Percentiles rank a stretch among this genome's conserved stretches.
These are phyloP conservation scores for Tipula unca DNA, from an alignment of 2,888 invertebrate genomes.

Conservation along the genomic window DNA sequence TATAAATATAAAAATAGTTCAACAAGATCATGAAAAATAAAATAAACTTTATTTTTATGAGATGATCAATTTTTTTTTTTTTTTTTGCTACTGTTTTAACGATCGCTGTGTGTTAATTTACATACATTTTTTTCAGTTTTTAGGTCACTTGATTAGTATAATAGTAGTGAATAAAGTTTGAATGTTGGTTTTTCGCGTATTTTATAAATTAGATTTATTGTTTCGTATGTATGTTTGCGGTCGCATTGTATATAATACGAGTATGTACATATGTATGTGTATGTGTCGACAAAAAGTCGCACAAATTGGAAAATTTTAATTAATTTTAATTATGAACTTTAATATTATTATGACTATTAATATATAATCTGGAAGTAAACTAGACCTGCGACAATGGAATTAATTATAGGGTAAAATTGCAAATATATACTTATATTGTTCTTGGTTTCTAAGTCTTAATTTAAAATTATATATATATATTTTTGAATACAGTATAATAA, in stretches of 20 bases:
- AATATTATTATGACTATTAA: neutral
- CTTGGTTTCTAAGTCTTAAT: neutral
- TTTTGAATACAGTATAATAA: neutral
- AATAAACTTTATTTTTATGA: constrained; percentile 8
- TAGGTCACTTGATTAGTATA: neutral
- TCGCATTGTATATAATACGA: neutral
- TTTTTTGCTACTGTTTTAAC: neutral
- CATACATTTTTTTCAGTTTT: constrained; percentile 2
- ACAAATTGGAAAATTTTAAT: neutral
- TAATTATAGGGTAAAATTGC: neutral
- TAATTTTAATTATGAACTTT: neutral
- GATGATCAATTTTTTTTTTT: neutral
- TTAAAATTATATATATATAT: neutral
- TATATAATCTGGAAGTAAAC: neutral
- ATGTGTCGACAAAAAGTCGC: neutral
- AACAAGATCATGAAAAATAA: constrained; percentile 14
- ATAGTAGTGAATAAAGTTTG: neutral
- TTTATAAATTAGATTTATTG: neutral
- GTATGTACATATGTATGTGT: neutral
- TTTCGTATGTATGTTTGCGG: neutral
- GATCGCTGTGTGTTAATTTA: neutral
- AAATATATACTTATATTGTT: neutral
- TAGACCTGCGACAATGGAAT: neutral
- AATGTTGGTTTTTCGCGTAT: neutral
- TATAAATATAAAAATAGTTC: constrained; percentile 8